Percentiles rank a stretch among this genome's conserved stretches.
Evolutionary conservation across 2,888 invertebrate species (phyloP).

Genomic region (Hoplodrina ambigua): DNA sequence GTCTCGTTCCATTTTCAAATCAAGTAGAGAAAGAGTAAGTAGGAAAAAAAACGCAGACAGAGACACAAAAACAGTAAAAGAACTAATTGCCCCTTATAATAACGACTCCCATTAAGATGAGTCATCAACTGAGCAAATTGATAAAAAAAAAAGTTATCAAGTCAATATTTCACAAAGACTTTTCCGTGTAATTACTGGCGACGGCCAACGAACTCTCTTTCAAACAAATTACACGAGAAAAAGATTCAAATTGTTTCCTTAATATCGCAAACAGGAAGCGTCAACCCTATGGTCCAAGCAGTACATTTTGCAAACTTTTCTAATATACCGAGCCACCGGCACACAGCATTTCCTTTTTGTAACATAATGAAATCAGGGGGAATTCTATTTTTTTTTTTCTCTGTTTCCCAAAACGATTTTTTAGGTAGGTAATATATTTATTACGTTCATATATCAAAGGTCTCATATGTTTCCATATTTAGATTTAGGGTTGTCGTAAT

Average conservation of each 20-base stretch:
- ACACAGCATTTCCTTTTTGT: slow-evolving; percentile 42
- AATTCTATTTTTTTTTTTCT: slow-evolving; percentile 56
- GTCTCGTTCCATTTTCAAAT: not conserved
- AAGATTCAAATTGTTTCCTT: slow-evolving; percentile 9
- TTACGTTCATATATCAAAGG: slow-evolving; percentile 61
- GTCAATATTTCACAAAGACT: slow-evolving; percentile 30
- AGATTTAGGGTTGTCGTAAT: slow-evolving; percentile 47
- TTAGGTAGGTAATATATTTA: slow-evolving; percentile 56
- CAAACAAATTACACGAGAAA: slow-evolving; percentile 14
- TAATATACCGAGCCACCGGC: slow-evolving; percentile 56
- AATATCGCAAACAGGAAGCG: slow-evolving; percentile 25
- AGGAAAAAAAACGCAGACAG: not conserved
- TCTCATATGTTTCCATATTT: slow-evolving; percentile 54
- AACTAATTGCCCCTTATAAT: slow-evolving; percentile 25
- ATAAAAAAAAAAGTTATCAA: slow-evolving; percentile 23
- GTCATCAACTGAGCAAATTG: slow-evolving; percentile 27
- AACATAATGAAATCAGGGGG: slow-evolving; percentile 63
- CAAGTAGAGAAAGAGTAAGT: not conserved
- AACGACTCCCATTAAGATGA: slow-evolving; percentile 1
- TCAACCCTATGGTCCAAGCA: slow-evolving; percentile 49
- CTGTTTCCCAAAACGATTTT: slow-evolving; percentile 52
- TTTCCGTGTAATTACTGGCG: slow-evolving; percentile 37
- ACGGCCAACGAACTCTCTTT: slow-evolving; percentile 14
- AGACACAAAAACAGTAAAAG: not conserved
- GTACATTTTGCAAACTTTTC: slow-evolving; percentile 63